Evolutionary conservation across 35 echinoderm and acorn worm species (phyloP), one percentile per base, ranked within the genome.

Genomic region (Eucidaris tribuloides): DNA sequence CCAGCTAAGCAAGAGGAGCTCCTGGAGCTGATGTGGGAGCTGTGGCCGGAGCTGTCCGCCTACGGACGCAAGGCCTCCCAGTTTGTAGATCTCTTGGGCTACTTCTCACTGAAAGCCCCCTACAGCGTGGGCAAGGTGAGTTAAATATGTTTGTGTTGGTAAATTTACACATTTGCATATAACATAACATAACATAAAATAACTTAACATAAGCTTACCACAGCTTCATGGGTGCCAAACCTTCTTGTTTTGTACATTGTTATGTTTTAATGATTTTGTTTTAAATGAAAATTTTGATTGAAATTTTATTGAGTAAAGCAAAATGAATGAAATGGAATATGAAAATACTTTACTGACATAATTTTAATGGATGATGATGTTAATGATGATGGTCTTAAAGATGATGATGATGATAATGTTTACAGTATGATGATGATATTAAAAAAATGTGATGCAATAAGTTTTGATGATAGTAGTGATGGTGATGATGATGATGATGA

Each of bases 71-170:
- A 99, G 62, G 91, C 90, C 30, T 86, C 96, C 4, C 96, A 99
- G 87, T 99, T 93, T 42, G 96, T 99, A 27, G 96, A 99, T 65
- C 91, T 99, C 11, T 72, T 99, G 25, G 96, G 96, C 49, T 99
- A 99, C 87, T 93, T 99, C 79, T 85, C 96, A 2, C 90, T 99
- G 63, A 99, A 99, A 62, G 90, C 84, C 15, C 96, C 87, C 0
- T 92, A 97, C 84, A 92, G 74, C 18, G 70, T 86, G 42, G 57
- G 87, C 52, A 97, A 97, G 88, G 88, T 91, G 56, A 45, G 35
- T 35, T 59, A 20, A 59, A n/a, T n/a, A n/a, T n/a, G n/a, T n/a
- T n/a, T n/a, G n/a, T n/a, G n/a, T n/a, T n/a, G n/a, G n/a, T n/a
- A n/a, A n/a, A n/a, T n/a, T n/a, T n/a, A n/a, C n/a, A n/a, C n/a